These are phyloP conservation scores for Hermodice carunculata DNA, from an alignment of 2,888 invertebrate genomes.

Conservation along the genomic window DNA sequence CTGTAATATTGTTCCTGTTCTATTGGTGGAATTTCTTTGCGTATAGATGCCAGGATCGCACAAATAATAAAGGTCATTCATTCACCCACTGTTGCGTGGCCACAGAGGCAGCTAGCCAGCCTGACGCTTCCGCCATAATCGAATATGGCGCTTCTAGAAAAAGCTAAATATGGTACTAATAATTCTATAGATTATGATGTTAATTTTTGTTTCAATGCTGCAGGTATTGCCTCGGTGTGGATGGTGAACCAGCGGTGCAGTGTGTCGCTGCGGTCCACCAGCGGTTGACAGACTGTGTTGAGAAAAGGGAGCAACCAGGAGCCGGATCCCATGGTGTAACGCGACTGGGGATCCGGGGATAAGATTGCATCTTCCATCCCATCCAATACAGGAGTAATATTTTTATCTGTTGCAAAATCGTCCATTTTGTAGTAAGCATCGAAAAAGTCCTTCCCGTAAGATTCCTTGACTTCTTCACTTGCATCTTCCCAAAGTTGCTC, in stretches of 20 bases:
- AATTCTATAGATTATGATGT: neutral
- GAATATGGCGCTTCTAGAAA: neutral
- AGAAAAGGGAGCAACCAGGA: neutral
- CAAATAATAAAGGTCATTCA: no score
- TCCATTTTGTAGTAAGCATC: neutral
- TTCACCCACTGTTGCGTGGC: no score
- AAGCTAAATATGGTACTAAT: neutral
- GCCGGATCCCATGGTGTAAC: neutral
- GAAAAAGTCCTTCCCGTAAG: neutral
- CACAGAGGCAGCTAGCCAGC: no score
- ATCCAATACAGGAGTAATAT: neutral
- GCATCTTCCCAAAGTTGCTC: neutral
- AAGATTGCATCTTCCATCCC: neutral
- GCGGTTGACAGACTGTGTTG: neutral
- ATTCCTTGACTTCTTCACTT: neutral
- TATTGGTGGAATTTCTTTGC: no score
- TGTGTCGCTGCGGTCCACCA: neutral
- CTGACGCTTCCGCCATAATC: no score
- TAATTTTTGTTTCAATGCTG: neutral
- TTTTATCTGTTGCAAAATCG: neutral
- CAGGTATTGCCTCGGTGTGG: neutral
- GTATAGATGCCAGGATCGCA: no score
- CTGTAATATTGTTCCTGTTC: no score
- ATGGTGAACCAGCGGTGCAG: neutral
- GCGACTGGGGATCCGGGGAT: neutral